Evolutionary conservation across 2,888 invertebrate genomes (phyloP).

Genomic region (Reticulitermes lucifugus): DNA sequence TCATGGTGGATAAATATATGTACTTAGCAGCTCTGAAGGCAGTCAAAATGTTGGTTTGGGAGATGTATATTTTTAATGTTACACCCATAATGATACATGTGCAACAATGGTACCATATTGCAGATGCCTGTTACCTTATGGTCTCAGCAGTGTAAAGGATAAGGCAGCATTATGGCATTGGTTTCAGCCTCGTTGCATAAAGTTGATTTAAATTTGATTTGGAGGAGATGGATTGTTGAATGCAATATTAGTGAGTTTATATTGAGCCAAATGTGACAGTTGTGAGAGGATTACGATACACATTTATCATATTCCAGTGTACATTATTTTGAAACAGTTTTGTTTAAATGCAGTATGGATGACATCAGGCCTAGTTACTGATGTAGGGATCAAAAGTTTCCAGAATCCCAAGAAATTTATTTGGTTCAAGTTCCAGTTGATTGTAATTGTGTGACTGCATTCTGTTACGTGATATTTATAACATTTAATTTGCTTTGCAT

Average conservation of each 20-base stretch:
- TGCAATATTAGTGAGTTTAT: constrained; percentile 18
- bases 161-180: neutral
- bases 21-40: too few species aligned
- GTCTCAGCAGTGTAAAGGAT: too few species aligned
- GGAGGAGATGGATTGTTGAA: neutral
- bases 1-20: too few species aligned
- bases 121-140: too few species aligned
- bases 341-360: neutral
- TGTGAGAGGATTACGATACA: neutral
- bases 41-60: too few species aligned
- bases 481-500: neutral
- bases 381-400: neutral
- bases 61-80: too few species aligned
- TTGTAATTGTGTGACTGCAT: neutral
- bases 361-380: neutral
- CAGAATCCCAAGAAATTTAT: neutral
- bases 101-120: too few species aligned
- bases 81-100: too few species aligned
- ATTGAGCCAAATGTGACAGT: constrained; percentile 1
- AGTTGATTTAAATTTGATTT: neutral
- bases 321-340: neutral
- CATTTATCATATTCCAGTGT: neutral
- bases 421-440: constrained; percentile 1
- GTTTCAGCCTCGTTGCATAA: neutral
- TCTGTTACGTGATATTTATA: neutral